Evolutionary conservation across 1,140 invertebrate genomes (phyloP).

Genomic region (Cyphomyrmex costatus): DNA sequence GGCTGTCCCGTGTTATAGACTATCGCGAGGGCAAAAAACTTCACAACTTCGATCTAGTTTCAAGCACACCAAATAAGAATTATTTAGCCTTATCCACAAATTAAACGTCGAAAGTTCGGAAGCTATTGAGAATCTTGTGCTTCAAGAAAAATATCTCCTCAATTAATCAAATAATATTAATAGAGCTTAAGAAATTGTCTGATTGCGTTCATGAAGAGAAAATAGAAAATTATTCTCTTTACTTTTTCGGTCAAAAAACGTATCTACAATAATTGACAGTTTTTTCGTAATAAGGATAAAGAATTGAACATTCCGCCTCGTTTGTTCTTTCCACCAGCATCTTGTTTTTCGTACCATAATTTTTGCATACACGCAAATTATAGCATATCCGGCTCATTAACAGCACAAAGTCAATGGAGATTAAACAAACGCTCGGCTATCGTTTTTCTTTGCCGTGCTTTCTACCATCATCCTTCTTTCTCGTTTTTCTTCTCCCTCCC

Average conservation of each 20-base stretch:
- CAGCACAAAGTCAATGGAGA: conserved; percentile 68
- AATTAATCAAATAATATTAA: not conserved
- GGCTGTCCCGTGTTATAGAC: conserved; percentile 13
- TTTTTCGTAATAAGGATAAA: not conserved
- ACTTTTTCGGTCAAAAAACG: not conserved
- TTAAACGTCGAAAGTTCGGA: not conserved
- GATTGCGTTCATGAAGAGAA: too few species aligned
- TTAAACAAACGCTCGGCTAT: conserved; percentile 70
- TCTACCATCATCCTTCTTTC: not conserved
- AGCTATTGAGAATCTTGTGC: not conserved
- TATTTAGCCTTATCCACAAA: not conserved
- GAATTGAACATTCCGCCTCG: not conserved
- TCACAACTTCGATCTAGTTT: not conserved
- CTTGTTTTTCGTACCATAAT: conserved; percentile 52
- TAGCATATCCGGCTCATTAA: conserved; percentile 71
- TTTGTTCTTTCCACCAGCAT: conserved; percentile 5
- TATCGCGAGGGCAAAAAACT: not conserved
- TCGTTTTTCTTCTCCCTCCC: conserved; percentile 38
- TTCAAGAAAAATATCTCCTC: not conserved
- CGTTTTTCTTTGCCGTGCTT: conserved; percentile 38
- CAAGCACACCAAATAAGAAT: not conserved
- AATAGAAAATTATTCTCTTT: not conserved
- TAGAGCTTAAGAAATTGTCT: not conserved
- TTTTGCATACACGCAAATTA: conserved; percentile 59
- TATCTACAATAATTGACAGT: not conserved